Conservation (phyloP, 2,888 invertebrate species). For the Chrysomela aeneicollis region DNA sequence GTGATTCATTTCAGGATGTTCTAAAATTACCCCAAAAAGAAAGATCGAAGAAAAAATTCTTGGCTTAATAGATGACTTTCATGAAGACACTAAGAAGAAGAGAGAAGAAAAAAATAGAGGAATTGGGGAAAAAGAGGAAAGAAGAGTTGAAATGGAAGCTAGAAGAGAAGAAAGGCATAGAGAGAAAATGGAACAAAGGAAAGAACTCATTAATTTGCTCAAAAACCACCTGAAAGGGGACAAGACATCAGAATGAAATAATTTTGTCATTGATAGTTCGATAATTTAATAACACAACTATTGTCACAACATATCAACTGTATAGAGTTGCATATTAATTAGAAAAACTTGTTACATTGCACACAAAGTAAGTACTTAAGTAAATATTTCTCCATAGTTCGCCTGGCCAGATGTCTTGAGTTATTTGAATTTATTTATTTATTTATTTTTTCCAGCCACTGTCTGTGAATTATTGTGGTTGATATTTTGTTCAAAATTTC, state of each 20-base stretch:
- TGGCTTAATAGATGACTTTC: too few relatives aligned
- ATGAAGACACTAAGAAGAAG: too few relatives aligned
- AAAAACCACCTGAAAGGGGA: background rate
- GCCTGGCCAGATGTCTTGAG: background rate
- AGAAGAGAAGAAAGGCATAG: background rate
- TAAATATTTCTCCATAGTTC: background rate
- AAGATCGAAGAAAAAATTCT: too few relatives aligned
- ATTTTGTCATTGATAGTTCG: too few relatives aligned
- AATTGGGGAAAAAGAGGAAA: background rate
- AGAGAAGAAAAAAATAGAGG: background rate
- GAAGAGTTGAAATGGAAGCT: background rate
- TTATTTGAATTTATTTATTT: background rate
- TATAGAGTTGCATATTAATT: too few relatives aligned
- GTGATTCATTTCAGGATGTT: too few relatives aligned
- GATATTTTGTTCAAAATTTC: background rate
- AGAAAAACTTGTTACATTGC: too few relatives aligned
- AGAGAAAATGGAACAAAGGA: background rate
- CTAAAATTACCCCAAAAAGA: too few relatives aligned
- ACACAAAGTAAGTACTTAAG: too few relatives aligned
- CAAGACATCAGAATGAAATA: too few relatives aligned
- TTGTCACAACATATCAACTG: too few relatives aligned
- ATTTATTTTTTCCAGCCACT: background rate
- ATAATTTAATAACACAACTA: too few relatives aligned
- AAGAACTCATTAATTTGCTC: background rate
- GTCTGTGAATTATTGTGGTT: background rate